Conservation (phyloP, 23 tunicate genomes). For the Styela clava region DNA sequence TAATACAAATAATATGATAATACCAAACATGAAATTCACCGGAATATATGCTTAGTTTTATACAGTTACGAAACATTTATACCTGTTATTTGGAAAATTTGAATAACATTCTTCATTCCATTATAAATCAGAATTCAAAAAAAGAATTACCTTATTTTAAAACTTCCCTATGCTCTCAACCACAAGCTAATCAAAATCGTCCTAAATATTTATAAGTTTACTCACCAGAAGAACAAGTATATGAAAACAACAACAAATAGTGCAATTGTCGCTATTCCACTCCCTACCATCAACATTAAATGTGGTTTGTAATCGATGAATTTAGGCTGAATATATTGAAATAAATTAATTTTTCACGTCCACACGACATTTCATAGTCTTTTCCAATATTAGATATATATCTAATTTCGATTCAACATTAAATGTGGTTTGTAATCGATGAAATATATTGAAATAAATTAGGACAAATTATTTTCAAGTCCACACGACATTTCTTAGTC, state of each 20-base stretch:
- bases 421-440: constrained; percentile 3
- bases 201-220: no score
- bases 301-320: constrained; percentile 16
- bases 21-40: no score
- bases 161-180: no score
- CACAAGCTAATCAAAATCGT: no score
- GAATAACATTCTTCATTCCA: no score
- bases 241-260: constrained; percentile 4
- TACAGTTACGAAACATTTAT: no score
- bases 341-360: neutral
- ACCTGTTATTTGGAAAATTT: no score
- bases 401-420: no score
- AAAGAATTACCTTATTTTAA: no score
- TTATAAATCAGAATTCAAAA: no score
- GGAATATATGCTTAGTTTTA: no score
- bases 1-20: neutral
- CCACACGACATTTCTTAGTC: neutral
- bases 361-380: neutral
- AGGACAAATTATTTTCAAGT: neutral
- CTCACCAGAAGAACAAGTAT: constrained; percentile 24
- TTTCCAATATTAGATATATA: constrained; percentile 11
- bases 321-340: neutral
- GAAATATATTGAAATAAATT: neutral
- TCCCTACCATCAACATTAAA: neutral
- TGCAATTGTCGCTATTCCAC: neutral